Percentiles rank a stretch among this genome's conserved stretches.
phyloP scores from a whole-genome alignment of 2,797 vertebrate genomes.

The Argya squamiceps region DNA sequence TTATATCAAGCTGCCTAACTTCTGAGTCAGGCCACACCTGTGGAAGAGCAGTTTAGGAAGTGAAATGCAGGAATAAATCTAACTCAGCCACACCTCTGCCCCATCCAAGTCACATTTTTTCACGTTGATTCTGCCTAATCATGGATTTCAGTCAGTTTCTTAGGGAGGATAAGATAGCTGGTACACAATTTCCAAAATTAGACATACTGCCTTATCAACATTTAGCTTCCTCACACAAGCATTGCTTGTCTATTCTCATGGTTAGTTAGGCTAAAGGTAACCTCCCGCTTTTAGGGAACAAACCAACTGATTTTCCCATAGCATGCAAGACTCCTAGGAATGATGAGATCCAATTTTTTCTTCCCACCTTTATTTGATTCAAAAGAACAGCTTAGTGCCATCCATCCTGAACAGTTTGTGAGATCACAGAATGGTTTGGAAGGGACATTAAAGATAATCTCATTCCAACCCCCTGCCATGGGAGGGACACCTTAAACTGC shows the following conservation, averaged over 20 bases:
- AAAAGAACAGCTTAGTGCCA: background rate
- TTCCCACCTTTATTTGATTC: background rate
- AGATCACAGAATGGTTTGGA: background rate
- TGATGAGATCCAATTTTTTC: background rate
- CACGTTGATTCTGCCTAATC: background rate
- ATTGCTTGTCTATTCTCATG: background rate
- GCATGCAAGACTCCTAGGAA: background rate
- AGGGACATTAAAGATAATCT: background rate
- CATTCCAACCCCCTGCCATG: background rate
- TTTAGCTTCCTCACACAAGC: background rate
- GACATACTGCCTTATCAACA: background rate
- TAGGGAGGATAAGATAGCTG: background rate
- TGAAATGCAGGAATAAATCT: background rate
- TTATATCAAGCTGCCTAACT: background rate
- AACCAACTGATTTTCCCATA: background rate
- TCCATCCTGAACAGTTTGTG: background rate
- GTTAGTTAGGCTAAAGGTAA: background rate
- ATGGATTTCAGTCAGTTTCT: background rate
- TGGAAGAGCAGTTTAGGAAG: background rate
- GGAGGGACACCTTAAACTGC: background rate
- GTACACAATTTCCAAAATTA: background rate
- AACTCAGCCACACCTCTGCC: background rate
- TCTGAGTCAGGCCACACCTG: background rate
- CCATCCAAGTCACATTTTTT: background rate
- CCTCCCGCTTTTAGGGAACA: background rate